Evolutionary conservation across 1,140 invertebrate genomes (phyloP).

Genomic region (Musca vetustissima): DNA sequence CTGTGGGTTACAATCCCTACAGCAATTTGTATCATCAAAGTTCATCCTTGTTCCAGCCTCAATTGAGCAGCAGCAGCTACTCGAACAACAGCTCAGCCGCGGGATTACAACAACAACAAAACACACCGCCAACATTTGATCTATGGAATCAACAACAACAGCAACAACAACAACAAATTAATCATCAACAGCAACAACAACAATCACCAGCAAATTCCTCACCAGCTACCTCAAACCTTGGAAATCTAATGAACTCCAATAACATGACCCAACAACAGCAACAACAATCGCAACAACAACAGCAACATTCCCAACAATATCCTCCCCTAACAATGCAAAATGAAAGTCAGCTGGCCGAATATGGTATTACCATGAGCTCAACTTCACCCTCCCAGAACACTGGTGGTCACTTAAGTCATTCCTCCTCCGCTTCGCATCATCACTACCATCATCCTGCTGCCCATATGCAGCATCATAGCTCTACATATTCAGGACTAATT

Average conservation of each 20-base stretch:
- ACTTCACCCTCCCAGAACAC: not conserved
- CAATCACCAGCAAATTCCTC: slow-evolving; percentile 5
- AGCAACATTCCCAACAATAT: slow-evolving; percentile 39
- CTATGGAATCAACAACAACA: slow-evolving; percentile 30
- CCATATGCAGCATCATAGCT: not conserved
- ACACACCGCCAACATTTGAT: slow-evolving; percentile 20
- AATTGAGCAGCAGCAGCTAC: not conserved
- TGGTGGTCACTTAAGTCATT: not conserved
- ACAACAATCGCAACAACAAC: slow-evolving; percentile 25
- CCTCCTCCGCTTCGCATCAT: too few species aligned
- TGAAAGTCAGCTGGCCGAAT: slow-evolving; percentile 48
- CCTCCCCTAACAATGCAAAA: slow-evolving; percentile 48
- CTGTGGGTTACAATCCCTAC: slow-evolving; percentile 40
- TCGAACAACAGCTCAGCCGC: not conserved
- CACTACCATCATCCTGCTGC: slow-evolving; percentile 9
- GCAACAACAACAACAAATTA: slow-evolving; percentile 13
- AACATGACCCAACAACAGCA: slow-evolving; percentile 16
- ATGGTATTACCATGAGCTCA: slow-evolving; percentile 45
- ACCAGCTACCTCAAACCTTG: slow-evolving; percentile 5
- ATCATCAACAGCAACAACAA: slow-evolving; percentile 23
- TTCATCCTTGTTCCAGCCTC: slow-evolving; percentile 28
- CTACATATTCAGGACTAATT: slow-evolving; percentile 31
- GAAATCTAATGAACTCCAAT: not conserved
- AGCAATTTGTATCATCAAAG: slow-evolving; percentile 45
- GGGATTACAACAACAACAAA: slow-evolving; percentile 1